Evolutionary conservation across 2,888 invertebrate species (phyloP), one percentile per base, ranked within the genome.

Genomic region (Tetranychus truncatus): DNA sequence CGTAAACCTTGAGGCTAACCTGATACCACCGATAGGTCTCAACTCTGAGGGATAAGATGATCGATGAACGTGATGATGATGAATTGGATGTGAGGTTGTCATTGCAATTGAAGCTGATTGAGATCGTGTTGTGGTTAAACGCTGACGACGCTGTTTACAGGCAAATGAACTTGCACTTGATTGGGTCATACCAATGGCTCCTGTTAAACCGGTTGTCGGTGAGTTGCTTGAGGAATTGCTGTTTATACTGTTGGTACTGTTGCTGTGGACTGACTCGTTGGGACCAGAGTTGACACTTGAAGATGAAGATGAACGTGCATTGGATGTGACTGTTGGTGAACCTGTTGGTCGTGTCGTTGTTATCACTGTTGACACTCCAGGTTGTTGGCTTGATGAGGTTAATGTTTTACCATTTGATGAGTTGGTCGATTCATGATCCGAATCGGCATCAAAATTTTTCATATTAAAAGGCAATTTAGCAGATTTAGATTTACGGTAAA

Each of bases 41-140:
- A 55, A 55, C 15, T 55, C 55, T 55, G 55, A 55, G 15, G 55
- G 55, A 55, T 55, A 55, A 55, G 55, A 55, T 55, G 55, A 55
- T 55, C 55, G 55, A 55, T 55, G 55, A 55, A 55, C 55, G 55
- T 55, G 55, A 55, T 55, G 55, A 55, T 55, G 55, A 55, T 55
- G 55, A 55, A 55, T 55, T 55, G 55, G 55, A 7, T 55, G 55
- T 15, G 55, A 55, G 34, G 34, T 34, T 55, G 55, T 15, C 55
- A 55, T 55, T 55, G 55, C 55, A 55, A 55, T 55, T 55, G 55
- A 55, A 55, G 55, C 55, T 55, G 55, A 55, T 55, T 55, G 55
- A 55, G 55, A 55, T 55, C 55, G 55, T 15, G 55, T 55, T 55
- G 55, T 55, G 9, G 55, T 55, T 55, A 55, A 55, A 15, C 55